These are phyloP conservation scores for Heliconius sara DNA, from an alignment of 2,888 invertebrate genomes.

Conservation along the genomic window DNA sequence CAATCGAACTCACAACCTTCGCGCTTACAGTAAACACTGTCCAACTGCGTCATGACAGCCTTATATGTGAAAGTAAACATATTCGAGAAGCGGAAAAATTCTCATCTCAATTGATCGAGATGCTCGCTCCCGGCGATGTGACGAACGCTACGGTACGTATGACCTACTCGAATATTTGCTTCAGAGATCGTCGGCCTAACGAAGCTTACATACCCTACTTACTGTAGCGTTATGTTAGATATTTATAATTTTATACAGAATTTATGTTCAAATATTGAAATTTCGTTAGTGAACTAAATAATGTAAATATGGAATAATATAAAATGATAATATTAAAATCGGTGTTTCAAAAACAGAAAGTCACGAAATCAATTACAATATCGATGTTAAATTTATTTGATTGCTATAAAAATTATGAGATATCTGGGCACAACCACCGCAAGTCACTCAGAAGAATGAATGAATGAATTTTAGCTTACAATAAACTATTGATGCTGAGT, in stretches of 20 bases:
- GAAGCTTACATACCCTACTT: slow-evolving; percentile 2
- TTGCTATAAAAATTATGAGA: too few relatives aligned
- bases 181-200: slow-evolving; percentile 7
- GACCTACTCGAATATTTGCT: slow-evolving; percentile 6
- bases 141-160: not conserved
- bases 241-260: not conserved
- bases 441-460: too few relatives aligned
- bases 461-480: too few relatives aligned
- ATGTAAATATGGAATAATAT: too few relatives aligned
- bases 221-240: not conserved
- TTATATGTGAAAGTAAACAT: not conserved
- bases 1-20: not conserved
- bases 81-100: slow-evolving; percentile 7
- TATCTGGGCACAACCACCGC: too few relatives aligned
- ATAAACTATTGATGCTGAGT: too few relatives aligned
- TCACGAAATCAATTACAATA: too few relatives aligned
- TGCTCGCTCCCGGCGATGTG: slow-evolving; percentile 9
- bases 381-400: too few relatives aligned
- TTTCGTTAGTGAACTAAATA: not conserved
- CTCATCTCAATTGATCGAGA: slow-evolving; percentile 13
- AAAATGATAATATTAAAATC: too few relatives aligned
- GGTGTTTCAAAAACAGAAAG: too few relatives aligned
- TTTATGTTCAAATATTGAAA: not conserved
- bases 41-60: too few relatives aligned
- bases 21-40: too few relatives aligned